Conservation (phyloP, 2,113 vertebrate species). For the Bucco capensis region DNA sequence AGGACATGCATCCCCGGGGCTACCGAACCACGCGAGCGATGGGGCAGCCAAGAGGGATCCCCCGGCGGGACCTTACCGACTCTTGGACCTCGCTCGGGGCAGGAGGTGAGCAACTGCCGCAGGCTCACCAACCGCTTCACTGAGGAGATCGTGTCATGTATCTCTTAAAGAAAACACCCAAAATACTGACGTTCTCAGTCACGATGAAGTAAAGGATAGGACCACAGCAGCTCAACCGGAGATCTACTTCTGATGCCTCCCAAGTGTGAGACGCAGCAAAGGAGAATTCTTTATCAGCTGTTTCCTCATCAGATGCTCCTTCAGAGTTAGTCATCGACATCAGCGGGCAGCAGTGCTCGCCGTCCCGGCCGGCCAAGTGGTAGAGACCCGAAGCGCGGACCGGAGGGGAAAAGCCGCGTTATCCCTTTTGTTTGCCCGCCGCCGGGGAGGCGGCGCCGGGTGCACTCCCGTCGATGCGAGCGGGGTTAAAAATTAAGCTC, state of each 20-base stretch:
- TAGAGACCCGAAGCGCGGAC: not conserved
- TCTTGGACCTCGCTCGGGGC: not conserved
- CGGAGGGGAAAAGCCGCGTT: not conserved
- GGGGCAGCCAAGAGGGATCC: not conserved
- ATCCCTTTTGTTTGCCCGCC: not conserved
- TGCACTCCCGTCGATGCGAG: not conserved
- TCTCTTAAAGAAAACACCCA: not conserved
- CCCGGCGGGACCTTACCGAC: not conserved
- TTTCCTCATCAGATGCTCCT: not conserved
- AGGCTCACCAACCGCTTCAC: not conserved
- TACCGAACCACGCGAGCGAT: not conserved
- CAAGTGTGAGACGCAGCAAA: not conserved
- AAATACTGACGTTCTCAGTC: not conserved
- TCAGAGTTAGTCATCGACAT: not conserved
- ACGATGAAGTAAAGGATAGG: fast-evolving
- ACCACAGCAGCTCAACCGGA: not conserved
- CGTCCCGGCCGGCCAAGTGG: not conserved
- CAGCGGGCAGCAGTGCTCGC: too few relatives aligned
- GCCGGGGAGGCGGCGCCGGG: not conserved
- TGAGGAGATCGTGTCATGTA: not conserved
- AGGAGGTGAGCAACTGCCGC: not conserved
- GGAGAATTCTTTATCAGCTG: not conserved
- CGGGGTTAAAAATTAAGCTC: not conserved
- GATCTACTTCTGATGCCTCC: not conserved
- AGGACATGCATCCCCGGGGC: not conserved